phyloP scores from a whole-genome alignment of 2,888 invertebrate genomes.

The Agonopterix subpropinquella region DNA sequence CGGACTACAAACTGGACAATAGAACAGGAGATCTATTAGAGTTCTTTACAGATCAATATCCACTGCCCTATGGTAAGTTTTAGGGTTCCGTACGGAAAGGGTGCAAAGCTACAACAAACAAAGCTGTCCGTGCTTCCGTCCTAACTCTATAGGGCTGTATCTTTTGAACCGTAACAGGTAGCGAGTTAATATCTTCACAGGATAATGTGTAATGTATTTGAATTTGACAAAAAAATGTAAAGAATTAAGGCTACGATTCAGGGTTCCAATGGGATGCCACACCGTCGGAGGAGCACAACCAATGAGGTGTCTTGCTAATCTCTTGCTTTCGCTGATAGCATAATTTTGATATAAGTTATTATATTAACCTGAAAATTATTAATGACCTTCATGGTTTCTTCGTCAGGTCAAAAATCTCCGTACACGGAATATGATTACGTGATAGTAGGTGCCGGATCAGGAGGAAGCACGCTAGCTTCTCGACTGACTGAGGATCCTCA shows the following conservation, averaged over 20 bases:
- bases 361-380: no score
- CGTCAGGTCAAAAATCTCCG: constrained; percentile 48
- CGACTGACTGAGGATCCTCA: constrained; percentile 63
- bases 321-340: constrained; percentile 18
- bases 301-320: constrained; percentile 7
- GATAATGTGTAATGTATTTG: no score
- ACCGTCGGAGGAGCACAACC: no score
- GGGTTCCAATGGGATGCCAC: no score
- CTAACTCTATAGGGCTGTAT: no score
- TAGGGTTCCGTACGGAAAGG: constrained; percentile 27
- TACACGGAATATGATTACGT: constrained; percentile 71
- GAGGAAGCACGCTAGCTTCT: constrained; percentile 70
- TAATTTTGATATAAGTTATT: no score
- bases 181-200: no score
- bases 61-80: constrained; percentile 32
- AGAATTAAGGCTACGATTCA: no score
- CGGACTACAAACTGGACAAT: constrained; percentile 16
- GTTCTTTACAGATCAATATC: constrained; percentile 30
- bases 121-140: no score
- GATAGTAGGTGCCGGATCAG: constrained; percentile 76
- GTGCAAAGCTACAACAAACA: no score
- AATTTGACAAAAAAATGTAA: no score
- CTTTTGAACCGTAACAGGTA: no score
- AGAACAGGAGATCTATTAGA: constrained; percentile 28
- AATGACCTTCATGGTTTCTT: background rate